These are phyloP conservation scores for Danio albolineatus DNA, from an alignment of 2,797 vertebrate species.

Conservation along the genomic window DNA sequence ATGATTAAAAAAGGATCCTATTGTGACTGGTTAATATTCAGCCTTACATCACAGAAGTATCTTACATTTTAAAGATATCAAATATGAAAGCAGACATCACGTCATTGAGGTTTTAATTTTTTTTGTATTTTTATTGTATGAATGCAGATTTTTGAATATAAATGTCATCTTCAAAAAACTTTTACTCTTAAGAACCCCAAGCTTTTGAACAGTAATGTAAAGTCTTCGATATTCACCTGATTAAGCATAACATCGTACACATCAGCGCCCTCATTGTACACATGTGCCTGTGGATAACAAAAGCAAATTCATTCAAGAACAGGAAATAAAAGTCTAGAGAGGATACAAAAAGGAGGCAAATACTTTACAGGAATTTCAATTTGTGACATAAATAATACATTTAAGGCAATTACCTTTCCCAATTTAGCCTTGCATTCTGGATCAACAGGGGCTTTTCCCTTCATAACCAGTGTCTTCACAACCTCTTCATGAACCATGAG, in stretches of 20 bases:
- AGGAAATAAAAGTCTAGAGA: background rate
- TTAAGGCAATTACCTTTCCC: slow-evolving; percentile 79
- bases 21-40: background rate
- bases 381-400: background rate
- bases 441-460: slow-evolving; percentile 90
- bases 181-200: background rate
- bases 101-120: no score
- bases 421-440: slow-evolving; percentile 85
- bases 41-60: background rate
- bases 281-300: slow-evolving; percentile 79
- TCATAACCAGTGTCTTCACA: slow-evolving; percentile 85
- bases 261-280: slow-evolving; percentile 84
- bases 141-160: background rate
- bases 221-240: slow-evolving; percentile 79
- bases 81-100: no score
- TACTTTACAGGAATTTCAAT: background rate
- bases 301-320: background rate
- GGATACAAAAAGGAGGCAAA: background rate
- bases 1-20: no score
- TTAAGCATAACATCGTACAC: slow-evolving; percentile 91
- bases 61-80: background rate
- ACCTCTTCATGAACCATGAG: slow-evolving; percentile 71
- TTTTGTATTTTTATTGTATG: background rate
- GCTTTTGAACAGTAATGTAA: background rate
- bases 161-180: background rate